Percentiles rank a stretch among this genome's conserved stretches.
Evolutionary conservation across 1,140 invertebrate genomes (phyloP).

Genomic region (Drosophila simulans): DNA sequence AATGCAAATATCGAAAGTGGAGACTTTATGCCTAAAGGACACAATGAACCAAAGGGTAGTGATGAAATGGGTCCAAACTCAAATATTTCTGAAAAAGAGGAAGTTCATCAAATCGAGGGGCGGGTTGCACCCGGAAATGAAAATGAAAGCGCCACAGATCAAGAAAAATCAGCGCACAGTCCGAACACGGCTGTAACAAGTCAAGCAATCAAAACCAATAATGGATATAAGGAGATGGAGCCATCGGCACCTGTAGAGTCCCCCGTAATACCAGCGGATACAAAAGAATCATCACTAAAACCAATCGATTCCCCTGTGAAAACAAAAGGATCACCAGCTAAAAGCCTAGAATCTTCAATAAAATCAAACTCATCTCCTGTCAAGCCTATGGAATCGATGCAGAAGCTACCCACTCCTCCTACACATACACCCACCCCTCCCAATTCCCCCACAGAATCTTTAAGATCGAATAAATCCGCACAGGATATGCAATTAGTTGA

Average conservation of each 20-base stretch:
- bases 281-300: background rate
- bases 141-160: background rate
- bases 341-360: background rate
- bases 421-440: slow-evolving; percentile 33
- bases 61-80: background rate
- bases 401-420: slow-evolving; percentile 58
- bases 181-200: background rate
- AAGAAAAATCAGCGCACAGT: background rate
- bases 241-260: slow-evolving; percentile 22
- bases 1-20: slow-evolving; percentile 22
- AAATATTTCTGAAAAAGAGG: background rate
- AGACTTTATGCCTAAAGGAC: background rate
- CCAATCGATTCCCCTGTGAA: slow-evolving; percentile 11
- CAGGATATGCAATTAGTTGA: slow-evolving; percentile 28
- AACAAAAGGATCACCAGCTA: background rate
- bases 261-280: slow-evolving; percentile 6
- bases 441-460: slow-evolving; percentile 54
- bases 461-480: slow-evolving; percentile 35
- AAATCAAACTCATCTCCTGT: slow-evolving; percentile 20
- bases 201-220: background rate
- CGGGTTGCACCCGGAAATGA: too few relatives aligned
- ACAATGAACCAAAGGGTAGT: slow-evolving; percentile 27
- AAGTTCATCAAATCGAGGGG: background rate
- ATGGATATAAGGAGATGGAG: slow-evolving; percentile 2
- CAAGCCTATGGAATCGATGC: slow-evolving; percentile 16